Conservation (phyloP, 2,888 invertebrate genomes). For the Polia nebulosa region DNA sequence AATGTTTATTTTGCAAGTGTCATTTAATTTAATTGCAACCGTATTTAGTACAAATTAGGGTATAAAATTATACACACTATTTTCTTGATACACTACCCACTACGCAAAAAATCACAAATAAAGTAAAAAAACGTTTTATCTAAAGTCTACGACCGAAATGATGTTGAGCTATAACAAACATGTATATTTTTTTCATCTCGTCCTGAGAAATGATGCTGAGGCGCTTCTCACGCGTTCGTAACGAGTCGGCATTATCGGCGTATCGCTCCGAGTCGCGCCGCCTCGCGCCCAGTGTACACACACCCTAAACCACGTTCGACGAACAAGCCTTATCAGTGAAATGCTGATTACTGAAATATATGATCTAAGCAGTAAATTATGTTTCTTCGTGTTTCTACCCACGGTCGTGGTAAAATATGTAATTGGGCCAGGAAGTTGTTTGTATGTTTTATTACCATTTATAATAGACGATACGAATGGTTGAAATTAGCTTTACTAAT, state of each 20-base stretch:
- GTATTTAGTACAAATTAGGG: slow-evolving; percentile 27
- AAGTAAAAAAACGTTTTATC: slow-evolving; percentile 48
- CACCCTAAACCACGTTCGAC: slow-evolving; percentile 64
- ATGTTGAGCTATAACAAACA: slow-evolving; percentile 59
- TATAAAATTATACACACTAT: not conserved
- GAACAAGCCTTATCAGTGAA: slow-evolving; percentile 52
- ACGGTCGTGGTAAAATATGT: slow-evolving; percentile 48
- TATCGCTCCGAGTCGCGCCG: slow-evolving; percentile 64
- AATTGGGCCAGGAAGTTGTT: slow-evolving; percentile 55
- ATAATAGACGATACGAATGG: slow-evolving; percentile 36
- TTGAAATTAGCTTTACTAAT: slow-evolving; percentile 36
- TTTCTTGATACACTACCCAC: not conserved
- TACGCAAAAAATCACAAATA: slow-evolving; percentile 33
- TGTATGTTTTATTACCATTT: slow-evolving; percentile 47
- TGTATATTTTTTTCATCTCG: slow-evolving; percentile 65
- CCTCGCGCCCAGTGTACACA: slow-evolving; percentile 59
- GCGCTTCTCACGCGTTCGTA: slow-evolving; percentile 79
- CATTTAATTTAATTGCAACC: slow-evolving; percentile 43
- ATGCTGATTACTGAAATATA: slow-evolving; percentile 62
- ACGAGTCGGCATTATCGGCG: slow-evolving; percentile 72
- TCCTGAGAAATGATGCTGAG: slow-evolving; percentile 75
- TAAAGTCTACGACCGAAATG: slow-evolving; percentile 46
- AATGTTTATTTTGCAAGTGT: slow-evolving; percentile 41
- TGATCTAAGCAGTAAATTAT: slow-evolving; percentile 62
- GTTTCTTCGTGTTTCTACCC: slow-evolving; percentile 50